Conservation (phyloP, 2,113 vertebrate genomes). For the Xiphophorus maculatus region DNA sequence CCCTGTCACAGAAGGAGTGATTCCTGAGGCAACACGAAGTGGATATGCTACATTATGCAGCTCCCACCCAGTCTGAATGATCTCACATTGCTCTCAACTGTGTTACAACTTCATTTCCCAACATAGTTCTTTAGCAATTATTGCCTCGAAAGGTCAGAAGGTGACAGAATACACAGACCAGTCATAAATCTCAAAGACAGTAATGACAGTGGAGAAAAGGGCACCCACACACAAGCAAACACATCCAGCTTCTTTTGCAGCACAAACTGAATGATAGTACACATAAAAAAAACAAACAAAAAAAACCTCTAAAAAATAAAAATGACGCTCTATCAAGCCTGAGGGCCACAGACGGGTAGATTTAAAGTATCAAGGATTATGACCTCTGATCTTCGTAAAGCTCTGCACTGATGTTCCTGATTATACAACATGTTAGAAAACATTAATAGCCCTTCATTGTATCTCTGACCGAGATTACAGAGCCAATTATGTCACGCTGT, state of each 20-base stretch:
- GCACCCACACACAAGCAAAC: slow-evolving; percentile 19
- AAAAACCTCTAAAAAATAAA: neutral
- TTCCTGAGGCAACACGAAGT: slow-evolving; percentile 43
- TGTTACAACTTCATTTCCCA: slow-evolving; percentile 62
- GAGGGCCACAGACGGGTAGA: neutral
- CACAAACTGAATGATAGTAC: slow-evolving; percentile 10
- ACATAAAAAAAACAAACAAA: neutral
- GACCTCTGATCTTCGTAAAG: slow-evolving; percentile 24
- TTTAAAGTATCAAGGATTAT: slow-evolving; percentile 28
- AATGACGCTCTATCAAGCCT: neutral
- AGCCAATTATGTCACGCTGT: slow-evolving; percentile 31
- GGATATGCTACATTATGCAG: slow-evolving; percentile 67
- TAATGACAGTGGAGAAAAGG: slow-evolving; percentile 63
- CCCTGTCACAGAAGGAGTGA: slow-evolving; percentile 27
- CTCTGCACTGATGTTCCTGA: slow-evolving; percentile 8
- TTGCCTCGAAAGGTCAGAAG: slow-evolving; percentile 57
- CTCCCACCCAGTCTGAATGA: slow-evolving; percentile 34
- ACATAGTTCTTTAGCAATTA: slow-evolving; percentile 65
- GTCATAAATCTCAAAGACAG: slow-evolving; percentile 68
- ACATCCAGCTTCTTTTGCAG: slow-evolving; percentile 1
- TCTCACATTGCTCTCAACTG: slow-evolving; percentile 42
- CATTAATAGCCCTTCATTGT: slow-evolving; percentile 39
- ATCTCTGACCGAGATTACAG: slow-evolving; percentile 22
- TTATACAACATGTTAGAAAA: slow-evolving; percentile 37
- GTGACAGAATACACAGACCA: slow-evolving; percentile 50